Evolutionary conservation across 2,113 vertebrate species (phyloP), one percentile per base, ranked within the genome.

Genomic region (Tiliqua scincoides): DNA sequence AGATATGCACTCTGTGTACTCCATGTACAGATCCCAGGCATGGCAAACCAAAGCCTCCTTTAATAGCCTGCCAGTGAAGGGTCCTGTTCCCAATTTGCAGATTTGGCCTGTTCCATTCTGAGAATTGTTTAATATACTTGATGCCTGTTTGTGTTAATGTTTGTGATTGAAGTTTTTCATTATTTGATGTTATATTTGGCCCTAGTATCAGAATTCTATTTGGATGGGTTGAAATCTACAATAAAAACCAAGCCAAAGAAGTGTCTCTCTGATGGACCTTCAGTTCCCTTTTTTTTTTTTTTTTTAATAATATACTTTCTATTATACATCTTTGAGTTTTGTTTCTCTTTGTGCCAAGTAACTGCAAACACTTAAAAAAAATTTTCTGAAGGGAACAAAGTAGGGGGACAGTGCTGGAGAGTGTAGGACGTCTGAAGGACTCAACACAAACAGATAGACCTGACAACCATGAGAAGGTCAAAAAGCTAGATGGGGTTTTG

Each of bases 111-210:
- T 87, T 94, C 89, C 89, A 79, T 94, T 95, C 89, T 91, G 73
- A 89, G 93, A 93, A 91, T 94, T 94, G 93, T 94, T 95, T 95
- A 94, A 95, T 95, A 93, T 89, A 92, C 88, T 89, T 1, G 73
- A 93, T 93, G 94, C 89, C 89, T 93, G 91, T 94, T 94, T 89
- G 86, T 88, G 92, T 94, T 91, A 91, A 93, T 96, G 95, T 96
- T 96, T 96, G 95, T 93, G 92, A 94, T 93, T 94, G 93, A 92
- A 94, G 91, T 91, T 95, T 96, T 95, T 95, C 91, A 96, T 97
- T 95, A 96, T 95, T 96, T 93, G 91, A 95, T 96, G 94, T 96
- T 97, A 84, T 95, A 91, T 92, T 97, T 97, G 96, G 96, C 95
- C 85, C 74, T 1, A 61, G 91, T 84, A 85, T 88, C 89, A 92